These are phyloP conservation scores for Geodia barretti DNA, from an alignment of 37 sponge, comb jelly and placozoan genomes.

Conservation along the genomic window DNA sequence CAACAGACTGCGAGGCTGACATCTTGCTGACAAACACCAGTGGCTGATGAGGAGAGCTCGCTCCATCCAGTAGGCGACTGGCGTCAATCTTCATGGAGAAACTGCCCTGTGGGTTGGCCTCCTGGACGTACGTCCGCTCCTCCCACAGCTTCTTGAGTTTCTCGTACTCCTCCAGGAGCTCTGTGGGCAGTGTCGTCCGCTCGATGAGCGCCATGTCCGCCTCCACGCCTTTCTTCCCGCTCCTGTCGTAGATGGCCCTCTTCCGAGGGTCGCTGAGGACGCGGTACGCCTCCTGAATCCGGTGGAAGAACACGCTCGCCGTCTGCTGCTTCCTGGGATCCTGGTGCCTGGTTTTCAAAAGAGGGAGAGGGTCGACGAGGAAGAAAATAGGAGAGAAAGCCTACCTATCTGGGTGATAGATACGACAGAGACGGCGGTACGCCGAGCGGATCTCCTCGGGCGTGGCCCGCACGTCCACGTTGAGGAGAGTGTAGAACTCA, in stretches of 20 bases:
- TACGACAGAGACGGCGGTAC: conserved; percentile 77
- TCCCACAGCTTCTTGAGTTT: conserved; percentile 71
- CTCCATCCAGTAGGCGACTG: conserved; percentile 34
- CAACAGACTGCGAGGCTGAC: conserved; percentile 48
- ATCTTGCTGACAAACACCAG: conserved; percentile 30
- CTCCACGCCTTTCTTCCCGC: conserved; percentile 85
- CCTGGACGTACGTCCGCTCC: conserved; percentile 78
- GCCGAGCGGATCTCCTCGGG: conserved; percentile 83
- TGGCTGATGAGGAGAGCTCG: not conserved
- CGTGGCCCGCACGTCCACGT: conserved; percentile 67
- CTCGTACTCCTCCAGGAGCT: conserved; percentile 81
- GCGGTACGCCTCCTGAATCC: conserved; percentile 86
- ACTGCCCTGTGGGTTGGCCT: conserved; percentile 51
- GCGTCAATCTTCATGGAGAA: conserved; percentile 68
- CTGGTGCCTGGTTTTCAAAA: conserved; percentile 11
- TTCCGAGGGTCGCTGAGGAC: conserved; percentile 82
- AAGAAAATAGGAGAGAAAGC: not conserved
- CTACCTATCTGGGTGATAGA: conserved; percentile 94
- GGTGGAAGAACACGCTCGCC: conserved; percentile 70
- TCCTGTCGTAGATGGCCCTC: conserved; percentile 86
- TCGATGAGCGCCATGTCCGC: conserved; percentile 65
- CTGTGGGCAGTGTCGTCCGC: conserved; percentile 68
- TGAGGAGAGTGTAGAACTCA: conserved; percentile 86
- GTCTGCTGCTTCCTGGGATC: conserved; percentile 67
- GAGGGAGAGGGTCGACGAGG: not conserved